A percentile compares a stretch with the other conserved stretches of the same genome.
Conservation (phyloP, 1,140 invertebrate genomes). For the Drosophila nebulosa region DNA sequence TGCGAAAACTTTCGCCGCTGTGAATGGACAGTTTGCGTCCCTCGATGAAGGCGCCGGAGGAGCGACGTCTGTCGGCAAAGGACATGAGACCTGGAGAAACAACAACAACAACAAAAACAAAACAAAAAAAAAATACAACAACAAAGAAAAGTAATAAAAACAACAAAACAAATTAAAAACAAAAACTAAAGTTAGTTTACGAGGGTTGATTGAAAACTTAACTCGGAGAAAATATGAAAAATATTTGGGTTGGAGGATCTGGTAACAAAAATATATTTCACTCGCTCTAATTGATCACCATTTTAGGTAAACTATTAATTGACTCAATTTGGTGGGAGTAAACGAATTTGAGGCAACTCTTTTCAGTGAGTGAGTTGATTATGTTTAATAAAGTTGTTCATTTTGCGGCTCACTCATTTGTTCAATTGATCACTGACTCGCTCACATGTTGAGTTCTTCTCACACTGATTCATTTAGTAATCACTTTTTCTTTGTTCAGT, state of each 20-base stretch:
- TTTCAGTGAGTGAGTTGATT: too few species aligned
- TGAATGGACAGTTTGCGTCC: conserved; percentile 78
- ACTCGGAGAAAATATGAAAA: not conserved
- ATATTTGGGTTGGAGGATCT: not conserved
- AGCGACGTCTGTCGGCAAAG: conserved; percentile 79
- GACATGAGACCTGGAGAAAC: conserved; percentile 69
- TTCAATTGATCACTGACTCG: too few species aligned
- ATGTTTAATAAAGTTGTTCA: too few species aligned
- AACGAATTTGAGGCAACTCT: too few species aligned
- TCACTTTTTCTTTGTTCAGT: too few species aligned
- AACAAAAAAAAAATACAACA: conserved; percentile 40
- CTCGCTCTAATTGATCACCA: too few species aligned
- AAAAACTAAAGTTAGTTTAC: not conserved
- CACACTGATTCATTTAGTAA: too few species aligned
- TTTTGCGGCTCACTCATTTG: too few species aligned
- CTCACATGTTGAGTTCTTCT: too few species aligned
- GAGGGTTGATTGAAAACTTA: not conserved
- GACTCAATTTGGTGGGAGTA: too few species aligned
- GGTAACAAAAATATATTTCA: too few species aligned
- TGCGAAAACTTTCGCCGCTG: conserved; percentile 80
- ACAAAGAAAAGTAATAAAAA: conserved; percentile 23
- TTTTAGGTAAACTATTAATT: too few species aligned
- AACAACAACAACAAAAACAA: not conserved
- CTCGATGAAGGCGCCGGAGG: conserved; percentile 77
- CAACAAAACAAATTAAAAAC: conserved; percentile 31